A percentile compares a stretch with the other conserved stretches of the same genome.
These are phyloP conservation scores for Argynnis bischoffii DNA, from an alignment of 2,888 invertebrate species.

Conservation along the genomic window DNA sequence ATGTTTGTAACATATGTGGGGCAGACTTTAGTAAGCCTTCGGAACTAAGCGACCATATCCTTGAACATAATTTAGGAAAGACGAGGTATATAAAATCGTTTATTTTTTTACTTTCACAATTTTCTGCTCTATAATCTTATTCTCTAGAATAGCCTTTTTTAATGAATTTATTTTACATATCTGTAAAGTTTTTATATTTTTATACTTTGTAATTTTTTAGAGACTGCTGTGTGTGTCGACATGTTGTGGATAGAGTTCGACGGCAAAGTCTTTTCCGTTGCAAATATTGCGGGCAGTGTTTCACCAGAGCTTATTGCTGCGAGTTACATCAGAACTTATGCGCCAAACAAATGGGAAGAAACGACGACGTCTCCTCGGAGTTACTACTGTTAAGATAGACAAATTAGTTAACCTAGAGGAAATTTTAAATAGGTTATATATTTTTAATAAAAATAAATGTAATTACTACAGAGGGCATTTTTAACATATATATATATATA, in stretches of 20 bases:
- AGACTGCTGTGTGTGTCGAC: slow-evolving; percentile 67
- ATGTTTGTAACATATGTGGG: slow-evolving; percentile 66
- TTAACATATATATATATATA: no score
- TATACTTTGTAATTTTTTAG: slow-evolving; percentile 43
- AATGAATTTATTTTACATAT: no score
- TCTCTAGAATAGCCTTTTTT: no score
- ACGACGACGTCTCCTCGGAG: slow-evolving; percentile 50
- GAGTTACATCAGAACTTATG: slow-evolving; percentile 67
- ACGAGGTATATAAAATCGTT: slow-evolving; percentile 51
- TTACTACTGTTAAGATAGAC: slow-evolving; percentile 54
- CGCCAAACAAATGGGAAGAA: slow-evolving; percentile 47
- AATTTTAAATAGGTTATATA: no score
- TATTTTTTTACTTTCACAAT: neutral
- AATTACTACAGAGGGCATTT: no score
- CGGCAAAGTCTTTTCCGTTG: slow-evolving; percentile 55
- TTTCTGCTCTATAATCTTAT: no score
- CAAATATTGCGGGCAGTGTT: slow-evolving; percentile 62
- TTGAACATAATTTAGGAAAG: slow-evolving; percentile 55
- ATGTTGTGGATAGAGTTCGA: slow-evolving; percentile 50
- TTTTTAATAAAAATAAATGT: no score
- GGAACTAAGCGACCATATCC: slow-evolving; percentile 62
- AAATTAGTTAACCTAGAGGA: neutral
- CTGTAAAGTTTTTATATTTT: no score
- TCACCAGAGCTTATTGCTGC: slow-evolving; percentile 70
- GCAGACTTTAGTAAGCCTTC: slow-evolving; percentile 58